Conservation (phyloP, 2,797 vertebrate genomes). For the Sebastes hubbsi region DNA sequence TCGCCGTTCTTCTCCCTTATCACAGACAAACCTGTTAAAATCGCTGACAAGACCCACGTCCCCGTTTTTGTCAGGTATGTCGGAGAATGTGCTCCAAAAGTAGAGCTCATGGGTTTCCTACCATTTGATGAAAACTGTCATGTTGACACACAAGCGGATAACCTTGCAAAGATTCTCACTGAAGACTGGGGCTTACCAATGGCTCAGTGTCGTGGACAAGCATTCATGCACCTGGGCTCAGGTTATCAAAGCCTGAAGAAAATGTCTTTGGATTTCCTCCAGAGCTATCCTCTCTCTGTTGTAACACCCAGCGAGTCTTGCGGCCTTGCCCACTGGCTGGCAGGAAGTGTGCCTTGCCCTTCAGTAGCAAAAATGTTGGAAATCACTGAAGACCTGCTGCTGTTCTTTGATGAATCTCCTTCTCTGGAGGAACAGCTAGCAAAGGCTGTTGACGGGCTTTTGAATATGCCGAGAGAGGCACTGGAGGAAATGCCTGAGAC, state of each 20-base stretch:
- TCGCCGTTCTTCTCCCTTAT: constrained; percentile 95
- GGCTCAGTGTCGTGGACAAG: constrained; percentile 94
- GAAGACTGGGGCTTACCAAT: constrained; percentile 95
- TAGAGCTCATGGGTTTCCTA: constrained; percentile 93
- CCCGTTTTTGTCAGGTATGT: constrained; percentile 92
- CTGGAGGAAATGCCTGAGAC: constrained; percentile 85
- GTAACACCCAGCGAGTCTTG: constrained; percentile 93
- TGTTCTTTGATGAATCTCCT: constrained; percentile 89
- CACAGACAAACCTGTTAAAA: constrained; percentile 88
- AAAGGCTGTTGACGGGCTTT: constrained; percentile 84
- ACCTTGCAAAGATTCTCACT: constrained; percentile 87
- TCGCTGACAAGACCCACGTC: constrained; percentile 85
- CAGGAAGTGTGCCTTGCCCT: constrained; percentile 88
- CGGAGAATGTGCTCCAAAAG: constrained; percentile 88
- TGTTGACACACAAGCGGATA: constrained; percentile 84
- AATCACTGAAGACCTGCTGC: constrained; percentile 88
- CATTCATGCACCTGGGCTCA: constrained; percentile 89
- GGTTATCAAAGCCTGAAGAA: constrained; percentile 92
- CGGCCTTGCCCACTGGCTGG: constrained; percentile 93
- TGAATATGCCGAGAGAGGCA: constrained; percentile 85
- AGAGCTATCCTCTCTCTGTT: constrained; percentile 89
- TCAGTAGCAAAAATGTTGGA: constrained; percentile 88
- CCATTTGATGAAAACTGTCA: constrained; percentile 81
- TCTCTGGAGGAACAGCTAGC: constrained; percentile 87
- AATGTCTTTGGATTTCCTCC: constrained; percentile 89